Percentiles rank a stretch among this genome's conserved stretches.
Evolutionary conservation across 1,140 invertebrate genomes (phyloP).

Genomic region (Drosophila subobscura): DNA sequence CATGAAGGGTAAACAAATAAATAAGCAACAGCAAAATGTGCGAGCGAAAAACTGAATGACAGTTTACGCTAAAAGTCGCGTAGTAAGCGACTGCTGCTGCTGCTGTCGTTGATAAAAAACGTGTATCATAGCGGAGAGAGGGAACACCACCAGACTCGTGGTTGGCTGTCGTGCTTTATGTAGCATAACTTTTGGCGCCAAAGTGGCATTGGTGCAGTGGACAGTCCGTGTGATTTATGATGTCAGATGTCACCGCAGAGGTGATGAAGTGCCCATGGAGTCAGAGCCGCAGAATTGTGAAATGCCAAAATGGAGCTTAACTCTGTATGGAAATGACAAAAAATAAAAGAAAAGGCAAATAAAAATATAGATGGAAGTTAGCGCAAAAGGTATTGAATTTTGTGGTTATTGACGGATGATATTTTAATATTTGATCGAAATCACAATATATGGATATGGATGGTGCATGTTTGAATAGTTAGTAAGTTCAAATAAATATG

Average conservation of each 20-base stretch:
- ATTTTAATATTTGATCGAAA: slow-evolving; percentile 3
- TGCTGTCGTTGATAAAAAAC: neutral
- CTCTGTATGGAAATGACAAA: slow-evolving; percentile 11
- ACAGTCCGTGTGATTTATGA: slow-evolving; percentile 52
- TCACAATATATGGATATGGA: no score
- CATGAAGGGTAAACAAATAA: slow-evolving; percentile 66
- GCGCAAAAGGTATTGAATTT: slow-evolving; percentile 9
- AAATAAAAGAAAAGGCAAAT: slow-evolving; percentile 8
- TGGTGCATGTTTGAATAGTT: no score
- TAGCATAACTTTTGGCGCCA: slow-evolving; percentile 73
- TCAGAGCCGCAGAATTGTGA: slow-evolving; percentile 15
- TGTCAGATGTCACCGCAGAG: slow-evolving; percentile 55
- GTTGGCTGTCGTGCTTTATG: slow-evolving; percentile 52
- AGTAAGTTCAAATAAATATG: no score
- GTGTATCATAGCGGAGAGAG: slow-evolving; percentile 5
- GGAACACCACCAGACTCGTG: neutral
- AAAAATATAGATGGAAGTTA: slow-evolving; percentile 1
- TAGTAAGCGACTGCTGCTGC: slow-evolving; percentile 34
- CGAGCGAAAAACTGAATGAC: slow-evolving; percentile 61
- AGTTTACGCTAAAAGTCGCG: slow-evolving; percentile 70
- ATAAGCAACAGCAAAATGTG: slow-evolving; percentile 51
- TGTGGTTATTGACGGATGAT: neutral
- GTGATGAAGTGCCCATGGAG: slow-evolving; percentile 53
- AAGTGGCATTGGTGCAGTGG: slow-evolving; percentile 55
- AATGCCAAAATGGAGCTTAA: slow-evolving; percentile 11